Conservation (phyloP, 2,888 invertebrate species). For the Schizotus pectinicornis region DNA sequence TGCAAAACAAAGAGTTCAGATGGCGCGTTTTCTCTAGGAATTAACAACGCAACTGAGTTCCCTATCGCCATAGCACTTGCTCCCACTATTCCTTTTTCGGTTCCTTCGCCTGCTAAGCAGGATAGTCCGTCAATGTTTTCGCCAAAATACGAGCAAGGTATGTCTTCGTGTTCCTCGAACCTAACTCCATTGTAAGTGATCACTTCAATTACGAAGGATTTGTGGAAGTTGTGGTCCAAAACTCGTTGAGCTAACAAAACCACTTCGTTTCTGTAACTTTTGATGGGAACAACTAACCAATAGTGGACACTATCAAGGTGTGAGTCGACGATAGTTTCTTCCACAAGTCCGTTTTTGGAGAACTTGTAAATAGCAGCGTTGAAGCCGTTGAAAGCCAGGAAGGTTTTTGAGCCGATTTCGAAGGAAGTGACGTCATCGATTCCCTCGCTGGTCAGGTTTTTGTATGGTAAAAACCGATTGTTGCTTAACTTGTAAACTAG, state of each 20-base stretch:
- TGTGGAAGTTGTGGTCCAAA: constrained; percentile 47
- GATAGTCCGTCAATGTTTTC: constrained; percentile 44
- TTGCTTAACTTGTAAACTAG: constrained; percentile 44
- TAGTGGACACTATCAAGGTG: constrained; percentile 48
- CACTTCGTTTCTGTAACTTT: constrained; percentile 58
- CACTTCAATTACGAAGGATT: constrained; percentile 46
- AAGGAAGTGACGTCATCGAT: constrained; percentile 50
- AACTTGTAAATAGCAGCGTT: constrained; percentile 51
- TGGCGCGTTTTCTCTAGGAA: constrained; percentile 41
- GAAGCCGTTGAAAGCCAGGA: constrained; percentile 53
- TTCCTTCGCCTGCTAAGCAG: constrained; percentile 48
- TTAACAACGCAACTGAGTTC: constrained; percentile 48
- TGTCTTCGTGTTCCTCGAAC: constrained; percentile 55
- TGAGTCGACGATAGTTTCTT: constrained; percentile 41
- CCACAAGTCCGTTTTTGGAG: constrained; percentile 38
- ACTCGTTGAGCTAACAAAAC: constrained; percentile 56
- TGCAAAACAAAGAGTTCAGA: constrained; percentile 48
- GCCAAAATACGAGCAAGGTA: constrained; percentile 50
- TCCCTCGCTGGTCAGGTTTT: constrained; percentile 43
- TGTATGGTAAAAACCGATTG: constrained; percentile 41
- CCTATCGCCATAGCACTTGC: constrained; percentile 45
- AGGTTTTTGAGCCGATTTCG: constrained; percentile 52
- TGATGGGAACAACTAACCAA: constrained; percentile 54
- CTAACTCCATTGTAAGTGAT: constrained; percentile 50
- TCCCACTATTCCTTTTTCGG: constrained; percentile 44